Evolutionary conservation across 2,113 vertebrate genomes (phyloP).

Genomic region (Coptodon rendalli): DNA sequence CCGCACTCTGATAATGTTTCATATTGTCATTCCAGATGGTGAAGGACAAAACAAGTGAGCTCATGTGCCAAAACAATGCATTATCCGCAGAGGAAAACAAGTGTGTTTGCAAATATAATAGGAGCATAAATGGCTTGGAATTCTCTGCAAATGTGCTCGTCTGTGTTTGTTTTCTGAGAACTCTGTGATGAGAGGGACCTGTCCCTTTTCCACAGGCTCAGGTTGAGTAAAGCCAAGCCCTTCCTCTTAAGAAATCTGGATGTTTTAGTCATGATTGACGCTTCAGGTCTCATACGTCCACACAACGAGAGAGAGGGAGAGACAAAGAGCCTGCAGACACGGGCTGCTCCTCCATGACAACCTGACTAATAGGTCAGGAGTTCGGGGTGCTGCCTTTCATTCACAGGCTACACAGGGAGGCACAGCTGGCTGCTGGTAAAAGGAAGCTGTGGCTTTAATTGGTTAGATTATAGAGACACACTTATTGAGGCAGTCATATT

Average conservation of each 20-base stretch:
- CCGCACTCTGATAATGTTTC: background rate
- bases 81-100: background rate
- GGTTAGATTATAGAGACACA: conserved; percentile 1
- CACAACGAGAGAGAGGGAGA: background rate
- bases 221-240: conserved; percentile 10
- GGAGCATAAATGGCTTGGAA: background rate
- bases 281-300: background rate
- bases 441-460: conserved; percentile 2
- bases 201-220: background rate
- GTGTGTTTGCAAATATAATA: background rate
- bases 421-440: conserved; percentile 2
- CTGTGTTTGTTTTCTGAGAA: background rate
- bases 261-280: background rate
- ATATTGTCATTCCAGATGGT: conserved; percentile 8
- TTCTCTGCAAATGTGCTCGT: background rate
- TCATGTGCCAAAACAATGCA: background rate
- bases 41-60: background rate
- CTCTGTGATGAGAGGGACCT: conserved; percentile 6
- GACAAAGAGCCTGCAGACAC: conserved; percentile 4
- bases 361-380: conserved; percentile 48
- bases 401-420: background rate
- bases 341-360: conserved; percentile 41
- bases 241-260: background rate
- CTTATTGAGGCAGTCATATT: background rate
- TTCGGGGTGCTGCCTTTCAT: conserved; percentile 22